Base-by-base conservation (phyloP, 2,797 vertebrate species). In the Coilia nasus region DNA sequence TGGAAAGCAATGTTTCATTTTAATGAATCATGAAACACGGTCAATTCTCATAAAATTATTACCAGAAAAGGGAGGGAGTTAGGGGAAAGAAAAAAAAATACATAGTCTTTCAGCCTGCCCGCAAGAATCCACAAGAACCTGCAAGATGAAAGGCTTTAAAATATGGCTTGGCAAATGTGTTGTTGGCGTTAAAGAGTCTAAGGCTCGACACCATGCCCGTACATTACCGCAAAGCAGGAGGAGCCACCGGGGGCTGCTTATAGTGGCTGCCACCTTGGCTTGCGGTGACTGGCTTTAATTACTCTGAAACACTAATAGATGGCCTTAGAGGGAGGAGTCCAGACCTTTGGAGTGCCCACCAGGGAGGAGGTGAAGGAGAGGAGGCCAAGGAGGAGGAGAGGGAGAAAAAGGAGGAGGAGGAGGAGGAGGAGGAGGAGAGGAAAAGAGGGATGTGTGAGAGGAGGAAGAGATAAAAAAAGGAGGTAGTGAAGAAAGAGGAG, bases 41-140 rank as follows among this genome's bases (percentile, higher is more conserved):
- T 89, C 89, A 86, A 91, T 88, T 87, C 89, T 91, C 88, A 88
- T 88, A 84, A 86, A 90, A 89, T 86, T 83, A 88, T 86, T 41
- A 91, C 82, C 84, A 82, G 83, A 85, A 85, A 78, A 78, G 17
- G 71, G 17, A 6, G 31, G 15, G 17, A 11, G 35, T 19, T 83
- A 64, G 81, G 81, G 83, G 75, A 81, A 62, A 10, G 60, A 62
- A 84, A 57, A 82, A 59, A 78, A 25, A 25, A 89, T 84, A 88
- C 87, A 59, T 57, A 87, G 44, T 78, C 12, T 7, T 54, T 67
- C 85, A 84, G 87, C 83, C 50, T n/a, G 82, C 84, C 85, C 57
- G 15, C 23, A 81, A 85, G 83, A n/a, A 15, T 10, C 85, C 57
- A 11, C 23, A 81, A 85, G 83, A n/a, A 15, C 6, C 67, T 78